Base-by-base conservation (phyloP, 2,888 invertebrate species). In the Pollenia labialis region DNA sequence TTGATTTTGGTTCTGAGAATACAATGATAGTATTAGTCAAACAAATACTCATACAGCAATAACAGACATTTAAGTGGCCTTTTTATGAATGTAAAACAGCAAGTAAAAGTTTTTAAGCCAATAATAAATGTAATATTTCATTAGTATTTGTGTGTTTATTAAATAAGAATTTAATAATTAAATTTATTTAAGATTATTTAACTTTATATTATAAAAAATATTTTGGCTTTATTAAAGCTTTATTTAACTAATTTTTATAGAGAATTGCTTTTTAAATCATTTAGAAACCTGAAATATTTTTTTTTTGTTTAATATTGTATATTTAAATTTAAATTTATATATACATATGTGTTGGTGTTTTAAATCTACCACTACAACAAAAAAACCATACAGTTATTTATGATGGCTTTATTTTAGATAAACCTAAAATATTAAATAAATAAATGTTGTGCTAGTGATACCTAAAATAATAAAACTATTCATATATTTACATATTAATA, bases 1-100 rank as follows among this genome's bases (percentile, higher is more conserved):
- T 71, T 62, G 52, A 46, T 71, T 71, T 79, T 60, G 42, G 60
- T 58, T 79, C 69, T 23, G 50, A 50, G 42, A 50, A 60, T 58
- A 66, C 54, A 75, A 64, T 52, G 12, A 18, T 12, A 58, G 18
- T 18, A 16, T 14, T 16, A 16, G 46, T 56, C n/a, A 48, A 4
- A 18, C 4, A 16, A 3, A 32, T n/a, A 60, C 48, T 10, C 7
- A 23, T 6, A 14, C 14, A 46, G 4, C 44, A 4, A 46, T 11
- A 48, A 9, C 14, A 50, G 1, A 50, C 32, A 50, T 18, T 18
- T 14, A 18, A 18, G 7, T 1, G 32, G 14, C 32, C 32, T 32
- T 58, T 32, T 32, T 32, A 32, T 58, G 23, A 6, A 52, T 52
- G 50, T 52, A 14, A 7, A 40, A 1, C 66, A 56, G 64, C 46